These are phyloP conservation scores for Cephus pulcher DNA, from an alignment of 2,888 invertebrate genomes.

Conservation along the genomic window DNA sequence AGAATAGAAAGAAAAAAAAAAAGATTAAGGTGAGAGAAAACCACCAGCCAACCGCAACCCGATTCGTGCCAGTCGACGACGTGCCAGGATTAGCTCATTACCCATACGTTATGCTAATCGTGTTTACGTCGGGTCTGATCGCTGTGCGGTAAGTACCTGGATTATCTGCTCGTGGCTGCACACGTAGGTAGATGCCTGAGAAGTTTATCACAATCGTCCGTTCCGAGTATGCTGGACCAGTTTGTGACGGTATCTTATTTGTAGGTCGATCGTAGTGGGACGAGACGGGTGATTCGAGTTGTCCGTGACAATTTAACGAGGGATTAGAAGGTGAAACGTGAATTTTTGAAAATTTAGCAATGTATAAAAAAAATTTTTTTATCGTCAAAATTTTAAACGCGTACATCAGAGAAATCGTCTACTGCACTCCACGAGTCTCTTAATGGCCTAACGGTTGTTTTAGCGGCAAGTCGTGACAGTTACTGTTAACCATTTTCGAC, in stretches of 20 bases:
- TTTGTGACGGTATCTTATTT: background rate
- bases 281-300: background rate
- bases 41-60: constrained; percentile 8
- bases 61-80: constrained; percentile 48
- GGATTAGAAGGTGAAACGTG: background rate
- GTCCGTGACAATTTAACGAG: background rate
- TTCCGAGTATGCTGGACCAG: background rate
- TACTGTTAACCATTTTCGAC: background rate
- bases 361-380: too few relatives aligned
- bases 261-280: background rate
- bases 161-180: constrained; percentile 18
- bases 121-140: constrained; percentile 49
- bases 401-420: background rate
- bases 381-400: background rate
- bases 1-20: constrained; percentile 14
- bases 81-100: constrained; percentile 52
- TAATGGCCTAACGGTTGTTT: background rate
- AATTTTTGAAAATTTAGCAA: background rate
- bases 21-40: constrained; percentile 11
- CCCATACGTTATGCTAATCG: constrained; percentile 54
- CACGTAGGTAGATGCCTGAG: background rate
- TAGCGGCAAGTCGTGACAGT: background rate
- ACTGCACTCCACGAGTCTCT: background rate
- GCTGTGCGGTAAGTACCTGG: constrained; percentile 30
- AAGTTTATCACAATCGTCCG: background rate